These are phyloP conservation scores for Echinarachnius parma DNA, from an alignment of 53 echinoderm and acorn worm genomes.

Conservation along the genomic window DNA sequence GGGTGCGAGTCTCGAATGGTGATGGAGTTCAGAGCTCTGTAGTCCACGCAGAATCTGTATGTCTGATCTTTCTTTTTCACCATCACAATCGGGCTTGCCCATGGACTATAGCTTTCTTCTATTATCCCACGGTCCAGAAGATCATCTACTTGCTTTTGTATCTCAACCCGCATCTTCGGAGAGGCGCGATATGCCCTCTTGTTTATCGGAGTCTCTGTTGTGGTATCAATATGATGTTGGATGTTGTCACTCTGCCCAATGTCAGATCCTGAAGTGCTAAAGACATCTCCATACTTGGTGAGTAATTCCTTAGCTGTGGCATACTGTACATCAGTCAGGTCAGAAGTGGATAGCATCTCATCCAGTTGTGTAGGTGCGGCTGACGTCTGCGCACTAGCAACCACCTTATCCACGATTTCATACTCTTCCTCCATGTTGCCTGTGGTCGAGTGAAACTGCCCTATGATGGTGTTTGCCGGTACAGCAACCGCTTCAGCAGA, in stretches of 20 bases:
- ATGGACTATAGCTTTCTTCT: conserved; percentile 46
- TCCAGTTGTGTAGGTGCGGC: neutral
- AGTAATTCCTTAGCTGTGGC: conserved; percentile 14
- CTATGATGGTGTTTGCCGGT: neutral
- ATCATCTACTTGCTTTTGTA: conserved; percentile 28
- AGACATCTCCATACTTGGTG: conserved; percentile 9
- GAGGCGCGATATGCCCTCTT: conserved; percentile 32
- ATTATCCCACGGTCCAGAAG: conserved; percentile 19
- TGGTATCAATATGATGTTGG: conserved; percentile 5
- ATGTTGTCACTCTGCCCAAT: conserved; percentile 12
- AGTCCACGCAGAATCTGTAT: conserved; percentile 35
- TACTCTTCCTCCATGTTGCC: conserved; percentile 20
- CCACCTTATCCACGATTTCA: conserved; percentile 2
- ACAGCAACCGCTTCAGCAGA: conserved; percentile 6
- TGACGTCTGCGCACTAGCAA: neutral
- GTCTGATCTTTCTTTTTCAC: conserved; percentile 50
- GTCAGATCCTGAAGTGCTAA: neutral
- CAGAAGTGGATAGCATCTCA: conserved; percentile 9
- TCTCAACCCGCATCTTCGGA: conserved; percentile 28
- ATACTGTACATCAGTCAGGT: conserved; percentile 4
- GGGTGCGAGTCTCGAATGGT: conserved; percentile 34
- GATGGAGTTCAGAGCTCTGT: conserved; percentile 23
- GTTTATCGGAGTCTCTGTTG: conserved; percentile 5
- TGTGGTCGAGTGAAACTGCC: conserved; percentile 5
- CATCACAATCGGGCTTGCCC: conserved; percentile 46